These are phyloP conservation scores for Morus bassanus DNA, from an alignment of 2,797 vertebrate species.

Conservation along the genomic window DNA sequence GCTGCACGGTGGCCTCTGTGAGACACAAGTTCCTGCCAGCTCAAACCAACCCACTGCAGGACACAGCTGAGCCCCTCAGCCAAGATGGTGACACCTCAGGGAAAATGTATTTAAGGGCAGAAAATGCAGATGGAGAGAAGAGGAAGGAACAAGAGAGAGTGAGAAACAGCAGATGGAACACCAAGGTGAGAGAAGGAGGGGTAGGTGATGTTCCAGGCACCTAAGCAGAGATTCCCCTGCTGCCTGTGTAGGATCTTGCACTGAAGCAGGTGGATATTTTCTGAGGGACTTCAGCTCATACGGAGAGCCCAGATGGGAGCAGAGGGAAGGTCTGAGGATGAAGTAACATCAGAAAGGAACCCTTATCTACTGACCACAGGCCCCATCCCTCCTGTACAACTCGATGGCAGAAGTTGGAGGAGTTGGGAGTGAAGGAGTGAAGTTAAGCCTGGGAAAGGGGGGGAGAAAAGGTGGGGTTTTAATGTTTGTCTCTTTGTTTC, in stretches of 20 bases:
- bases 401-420: too few species aligned
- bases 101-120: background rate
- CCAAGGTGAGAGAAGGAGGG: background rate
- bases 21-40: background rate
- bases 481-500: background rate
- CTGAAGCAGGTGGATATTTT: background rate
- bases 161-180: background rate
- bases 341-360: background rate
- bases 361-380: rapidly evolving
- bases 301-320: background rate
- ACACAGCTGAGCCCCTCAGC: background rate
- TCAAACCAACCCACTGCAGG: background rate
- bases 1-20: background rate
- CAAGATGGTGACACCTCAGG: background rate
- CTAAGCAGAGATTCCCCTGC: background rate
- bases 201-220: background rate
- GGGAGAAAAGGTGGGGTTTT: background rate
- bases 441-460: background rate
- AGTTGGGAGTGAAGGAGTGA: background rate
- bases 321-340: background rate
- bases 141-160: background rate
- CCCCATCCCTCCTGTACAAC: rapidly evolving
- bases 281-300: background rate
- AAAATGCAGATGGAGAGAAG: background rate
- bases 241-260: background rate